phyloP scores from a whole-genome alignment of 2,113 vertebrate species.

The Junco hyemalis region DNA sequence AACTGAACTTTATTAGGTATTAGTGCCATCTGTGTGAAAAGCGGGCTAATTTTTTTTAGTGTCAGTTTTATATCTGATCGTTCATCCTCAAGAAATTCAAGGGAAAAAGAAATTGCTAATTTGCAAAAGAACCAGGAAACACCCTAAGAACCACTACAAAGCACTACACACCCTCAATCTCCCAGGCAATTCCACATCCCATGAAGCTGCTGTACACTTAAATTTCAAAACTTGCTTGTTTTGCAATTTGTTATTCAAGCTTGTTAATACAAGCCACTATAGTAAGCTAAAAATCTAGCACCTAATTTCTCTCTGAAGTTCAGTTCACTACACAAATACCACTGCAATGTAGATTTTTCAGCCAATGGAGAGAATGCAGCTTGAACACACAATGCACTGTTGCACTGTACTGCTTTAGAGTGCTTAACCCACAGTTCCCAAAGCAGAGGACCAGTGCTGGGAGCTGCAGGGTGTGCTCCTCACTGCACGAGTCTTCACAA shows the following conservation, averaged over 20 bases:
- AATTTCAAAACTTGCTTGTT: not conserved
- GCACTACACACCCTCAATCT: not conserved
- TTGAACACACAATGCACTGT: fast-evolving
- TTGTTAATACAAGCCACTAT: not conserved
- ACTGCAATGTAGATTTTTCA: not conserved
- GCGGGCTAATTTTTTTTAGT: not conserved
- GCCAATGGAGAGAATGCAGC: not conserved
- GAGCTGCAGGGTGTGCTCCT: not conserved
- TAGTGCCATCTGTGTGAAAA: not conserved
- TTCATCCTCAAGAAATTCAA: not conserved
- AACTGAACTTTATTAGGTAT: not conserved
- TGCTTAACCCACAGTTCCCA: fast-evolving
- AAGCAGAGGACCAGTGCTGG: not conserved
- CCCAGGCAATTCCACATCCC: not conserved
- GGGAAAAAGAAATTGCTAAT: not conserved
- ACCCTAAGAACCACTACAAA: not conserved
- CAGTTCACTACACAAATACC: not conserved
- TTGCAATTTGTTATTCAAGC: not conserved
- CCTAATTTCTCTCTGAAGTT: not conserved
- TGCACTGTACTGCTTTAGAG: not conserved
- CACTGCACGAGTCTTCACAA: not conserved
- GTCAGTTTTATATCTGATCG: not conserved
- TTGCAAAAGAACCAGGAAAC: not conserved
- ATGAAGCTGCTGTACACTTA: not conserved
- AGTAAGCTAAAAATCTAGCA: not conserved